Base-by-base conservation (phyloP, 2,113 vertebrate species). In the Atherinomorus stipes region DNA sequence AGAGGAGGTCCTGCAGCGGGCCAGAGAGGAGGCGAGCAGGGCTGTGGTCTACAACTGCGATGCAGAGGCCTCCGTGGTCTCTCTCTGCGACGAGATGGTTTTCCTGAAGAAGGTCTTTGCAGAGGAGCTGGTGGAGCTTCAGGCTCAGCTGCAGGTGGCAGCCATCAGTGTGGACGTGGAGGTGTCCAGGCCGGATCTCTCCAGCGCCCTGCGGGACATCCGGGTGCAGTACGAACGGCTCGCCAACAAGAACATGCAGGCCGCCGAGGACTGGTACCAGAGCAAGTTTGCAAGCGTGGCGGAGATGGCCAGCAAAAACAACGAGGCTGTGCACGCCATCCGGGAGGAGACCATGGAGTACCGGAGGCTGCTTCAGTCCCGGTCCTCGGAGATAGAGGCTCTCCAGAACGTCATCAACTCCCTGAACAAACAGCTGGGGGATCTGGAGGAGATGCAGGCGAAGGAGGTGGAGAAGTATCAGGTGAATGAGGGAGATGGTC, bases 311-410 rank as follows among this genome's bases (percentile, higher is more conserved):
- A 87, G 83, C 78, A 91, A 91, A 65, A 94, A 95, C 91, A 93
- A 93, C 71, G 94, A 95, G 85, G 93, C 93, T 0, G 94, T 93
- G 65, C 92, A 94, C 23, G 91, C 93, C 81, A 92, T 95, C 78
- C 94, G 95, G 5, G 94, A 95, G 71, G 95, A 97, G 92, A 95
- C 95, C 3, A 86, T 91, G 50, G 94, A 96, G 76, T 96, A 96
- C 89, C 93, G 95, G 53, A 80, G 93, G 26, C 86, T 94, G 78
- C 93, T 96, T 8, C 94, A 94, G 71, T 88, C 94, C 28, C 92
- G 94, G 50, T 94, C 94, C 1, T 90, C 93, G 0, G 95, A 96
- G 91, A 93, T 96, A 4, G 95, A 96, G 42, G 90, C 92, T 25
- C 88, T 96, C 34, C 84, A 90, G 16, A 94, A 91, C n/a, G 91